phyloP scores from a whole-genome alignment of 1,140 invertebrate genomes.

The Rhagoletis pomonella region DNA sequence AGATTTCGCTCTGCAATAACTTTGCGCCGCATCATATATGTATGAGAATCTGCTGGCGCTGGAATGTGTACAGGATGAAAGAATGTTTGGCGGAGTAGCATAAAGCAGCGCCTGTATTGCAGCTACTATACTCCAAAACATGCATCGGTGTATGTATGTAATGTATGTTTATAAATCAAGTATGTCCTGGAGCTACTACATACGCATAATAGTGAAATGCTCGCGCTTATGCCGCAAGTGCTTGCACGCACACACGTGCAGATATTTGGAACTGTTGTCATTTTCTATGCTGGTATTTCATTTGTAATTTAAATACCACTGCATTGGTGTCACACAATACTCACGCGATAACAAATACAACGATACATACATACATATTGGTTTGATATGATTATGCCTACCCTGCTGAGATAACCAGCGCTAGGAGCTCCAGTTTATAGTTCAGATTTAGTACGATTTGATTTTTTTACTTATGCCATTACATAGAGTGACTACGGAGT shows the following conservation, averaged over 20 bases:
- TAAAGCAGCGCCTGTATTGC: background rate
- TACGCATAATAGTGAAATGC: background rate
- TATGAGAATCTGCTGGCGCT: too few relatives aligned
- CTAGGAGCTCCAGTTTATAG: too few relatives aligned
- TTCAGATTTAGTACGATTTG: background rate
- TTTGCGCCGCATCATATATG: background rate
- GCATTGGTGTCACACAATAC: slow-evolving; percentile 51
- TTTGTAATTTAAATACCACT: slow-evolving; percentile 52
- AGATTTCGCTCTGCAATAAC: background rate
- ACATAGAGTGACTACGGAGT: too few relatives aligned
- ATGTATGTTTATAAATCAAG: background rate
- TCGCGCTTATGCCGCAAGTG: background rate
- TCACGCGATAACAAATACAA: slow-evolving; percentile 38
- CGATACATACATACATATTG: background rate
- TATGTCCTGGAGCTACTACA: background rate
- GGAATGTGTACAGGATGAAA: background rate
- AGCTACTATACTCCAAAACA: too few relatives aligned
- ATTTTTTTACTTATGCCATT: too few relatives aligned
- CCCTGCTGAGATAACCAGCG: background rate
- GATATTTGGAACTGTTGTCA: background rate
- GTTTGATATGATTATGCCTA: background rate
- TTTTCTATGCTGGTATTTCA: slow-evolving; percentile 44
- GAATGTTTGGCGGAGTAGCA: background rate
- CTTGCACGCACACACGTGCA: background rate
- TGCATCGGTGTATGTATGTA: too few relatives aligned